Evolutionary conservation across 1,140 invertebrate genomes (phyloP).

Genomic region (Coptotermes formosanus): DNA sequence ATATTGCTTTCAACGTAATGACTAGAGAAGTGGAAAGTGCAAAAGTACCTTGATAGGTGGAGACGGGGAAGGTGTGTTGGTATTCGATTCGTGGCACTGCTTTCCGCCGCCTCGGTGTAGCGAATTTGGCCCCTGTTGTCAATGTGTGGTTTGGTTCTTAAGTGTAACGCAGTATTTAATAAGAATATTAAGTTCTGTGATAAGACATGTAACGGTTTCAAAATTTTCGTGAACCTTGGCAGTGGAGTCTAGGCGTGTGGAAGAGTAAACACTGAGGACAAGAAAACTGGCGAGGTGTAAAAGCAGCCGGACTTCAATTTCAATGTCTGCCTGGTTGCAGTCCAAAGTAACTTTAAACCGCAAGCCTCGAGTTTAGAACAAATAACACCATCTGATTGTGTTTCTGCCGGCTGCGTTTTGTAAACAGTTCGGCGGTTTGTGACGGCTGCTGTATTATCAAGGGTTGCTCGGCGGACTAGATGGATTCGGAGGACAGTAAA

Average conservation of each 20-base stretch:
- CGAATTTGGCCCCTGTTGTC: too few relatives aligned
- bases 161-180: too few relatives aligned
- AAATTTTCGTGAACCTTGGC: not conserved
- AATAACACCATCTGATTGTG: not conserved
- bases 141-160: too few relatives aligned
- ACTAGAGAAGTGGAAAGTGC: too few relatives aligned
- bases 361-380: slow-evolving; percentile 1
- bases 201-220: not conserved
- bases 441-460: not conserved
- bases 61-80: too few relatives aligned
- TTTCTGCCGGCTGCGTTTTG: not conserved
- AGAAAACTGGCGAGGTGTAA: not conserved
- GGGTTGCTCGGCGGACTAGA: not conserved
- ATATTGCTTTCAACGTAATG: too few relatives aligned
- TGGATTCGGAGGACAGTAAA: not conserved
- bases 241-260: not conserved
- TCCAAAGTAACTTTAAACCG: not conserved
- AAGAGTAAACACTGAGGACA: not conserved
- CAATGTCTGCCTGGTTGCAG: not conserved
- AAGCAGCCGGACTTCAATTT: not conserved
- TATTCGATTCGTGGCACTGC: too few relatives aligned
- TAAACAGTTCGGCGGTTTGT: slow-evolving; percentile 7
- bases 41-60: too few relatives aligned
- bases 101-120: too few relatives aligned
- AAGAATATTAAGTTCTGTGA: not conserved